phyloP scores from a whole-genome alignment of 2,113 vertebrate species.

The Cyprinodon brontotheroides region DNA sequence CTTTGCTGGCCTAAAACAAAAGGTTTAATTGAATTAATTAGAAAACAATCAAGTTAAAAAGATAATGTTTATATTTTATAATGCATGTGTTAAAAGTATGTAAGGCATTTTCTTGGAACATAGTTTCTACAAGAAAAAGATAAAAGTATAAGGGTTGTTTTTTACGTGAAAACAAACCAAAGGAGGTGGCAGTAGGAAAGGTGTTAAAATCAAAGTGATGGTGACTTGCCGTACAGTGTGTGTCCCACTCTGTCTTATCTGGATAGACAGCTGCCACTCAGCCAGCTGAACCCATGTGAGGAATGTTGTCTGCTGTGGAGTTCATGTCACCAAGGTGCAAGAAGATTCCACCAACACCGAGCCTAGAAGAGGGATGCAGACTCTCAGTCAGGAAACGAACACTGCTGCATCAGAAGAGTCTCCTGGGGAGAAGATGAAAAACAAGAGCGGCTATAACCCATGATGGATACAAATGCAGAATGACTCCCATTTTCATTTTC shows the following conservation, averaged over 20 bases:
- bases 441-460: slow-evolving; percentile 76
- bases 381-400: slow-evolving; percentile 65
- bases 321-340: slow-evolving; percentile 70
- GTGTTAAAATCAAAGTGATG: slow-evolving; percentile 55
- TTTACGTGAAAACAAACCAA: slow-evolving; percentile 12
- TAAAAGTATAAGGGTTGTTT: not conserved
- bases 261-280: slow-evolving; percentile 76
- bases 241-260: slow-evolving; percentile 54
- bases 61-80: not conserved
- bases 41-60: not conserved
- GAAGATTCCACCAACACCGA: slow-evolving; percentile 50
- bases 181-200: slow-evolving; percentile 33
- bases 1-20: not conserved
- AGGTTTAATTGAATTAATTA: not conserved
- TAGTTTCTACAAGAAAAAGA: not conserved
- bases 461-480: slow-evolving; percentile 75
- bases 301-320: slow-evolving; percentile 62
- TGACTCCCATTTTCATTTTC: slow-evolving; percentile 15
- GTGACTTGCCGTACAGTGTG: slow-evolving; percentile 53
- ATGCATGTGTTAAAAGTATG: not conserved
- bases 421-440: slow-evolving; percentile 80
- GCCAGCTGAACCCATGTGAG: slow-evolving; percentile 68
- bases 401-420: slow-evolving; percentile 78
- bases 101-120: slow-evolving; percentile 15
- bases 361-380: slow-evolving; percentile 68